phyloP scores from a whole-genome alignment of 2,797 vertebrate species.

The Thunnus albacares region DNA sequence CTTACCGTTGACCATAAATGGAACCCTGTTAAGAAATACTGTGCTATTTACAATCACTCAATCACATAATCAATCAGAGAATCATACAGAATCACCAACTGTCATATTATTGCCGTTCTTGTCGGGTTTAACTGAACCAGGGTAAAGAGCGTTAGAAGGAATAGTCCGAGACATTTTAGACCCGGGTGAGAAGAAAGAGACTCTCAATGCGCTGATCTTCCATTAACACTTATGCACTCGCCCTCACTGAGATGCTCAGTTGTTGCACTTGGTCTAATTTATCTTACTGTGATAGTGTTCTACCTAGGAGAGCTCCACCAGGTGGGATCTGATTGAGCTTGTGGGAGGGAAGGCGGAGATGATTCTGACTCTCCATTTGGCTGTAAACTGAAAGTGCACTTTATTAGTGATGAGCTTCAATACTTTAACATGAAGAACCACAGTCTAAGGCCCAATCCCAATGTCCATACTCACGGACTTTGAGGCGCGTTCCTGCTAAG shows the following conservation, averaged over 20 bases:
- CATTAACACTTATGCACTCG: slow-evolving; percentile 79
- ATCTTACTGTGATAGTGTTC: slow-evolving; percentile 56
- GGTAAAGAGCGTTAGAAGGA: slow-evolving; percentile 30
- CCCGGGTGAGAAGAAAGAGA: slow-evolving; percentile 25
- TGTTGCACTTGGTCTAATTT: slow-evolving; percentile 59
- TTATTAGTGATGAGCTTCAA: slow-evolving; percentile 82
- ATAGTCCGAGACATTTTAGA: slow-evolving; percentile 35
- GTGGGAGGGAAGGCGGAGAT: slow-evolving; percentile 45
- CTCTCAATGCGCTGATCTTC: slow-evolving; percentile 67
- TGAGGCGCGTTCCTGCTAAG: too few relatives aligned
- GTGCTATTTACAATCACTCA: slow-evolving; percentile 71
- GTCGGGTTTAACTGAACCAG: slow-evolving; percentile 47
- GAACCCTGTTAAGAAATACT: slow-evolving; percentile 45
- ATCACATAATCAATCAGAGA: slow-evolving; percentile 40
- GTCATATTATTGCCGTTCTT: slow-evolving; percentile 4
- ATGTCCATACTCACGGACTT: too few relatives aligned
- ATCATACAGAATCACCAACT: slow-evolving; percentile 27
- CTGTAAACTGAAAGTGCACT: slow-evolving; percentile 85
- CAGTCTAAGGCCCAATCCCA: slow-evolving; percentile 27
- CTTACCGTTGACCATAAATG: slow-evolving; percentile 23
- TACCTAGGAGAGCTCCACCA: slow-evolving; percentile 31
- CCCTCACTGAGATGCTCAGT: slow-evolving; percentile 61
- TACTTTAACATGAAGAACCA: slow-evolving; percentile 79
- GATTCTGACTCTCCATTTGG: slow-evolving; percentile 28
- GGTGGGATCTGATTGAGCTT: slow-evolving; percentile 35